A percentile compares a stretch with the other conserved stretches of the same genome.
Evolutionary conservation across 2,797 vertebrate genomes (phyloP).

Genomic region (Chrosomus eos): DNA sequence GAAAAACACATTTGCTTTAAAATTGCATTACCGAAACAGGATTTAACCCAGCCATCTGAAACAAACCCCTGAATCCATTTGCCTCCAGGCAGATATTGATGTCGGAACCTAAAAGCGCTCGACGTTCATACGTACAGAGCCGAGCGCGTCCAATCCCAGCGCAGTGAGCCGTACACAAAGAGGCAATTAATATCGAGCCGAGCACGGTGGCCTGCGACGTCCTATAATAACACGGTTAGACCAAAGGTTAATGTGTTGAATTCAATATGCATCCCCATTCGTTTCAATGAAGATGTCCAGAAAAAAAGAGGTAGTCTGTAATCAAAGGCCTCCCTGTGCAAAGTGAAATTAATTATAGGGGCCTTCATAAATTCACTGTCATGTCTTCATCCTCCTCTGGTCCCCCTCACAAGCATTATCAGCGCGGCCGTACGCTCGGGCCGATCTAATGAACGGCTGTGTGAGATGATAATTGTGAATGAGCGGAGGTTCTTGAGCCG

Average conservation of each 20-base stretch:
- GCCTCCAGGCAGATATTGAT: conserved; percentile 36
- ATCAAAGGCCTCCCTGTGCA: conserved; percentile 72
- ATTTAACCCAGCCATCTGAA: conserved; percentile 34
- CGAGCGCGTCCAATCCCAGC: conserved; percentile 49
- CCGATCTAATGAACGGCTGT: conserved; percentile 77
- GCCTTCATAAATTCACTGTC: conserved; percentile 89
- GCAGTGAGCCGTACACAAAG: conserved; percentile 70
- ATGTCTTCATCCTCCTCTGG: conserved; percentile 83
- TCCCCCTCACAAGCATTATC: conserved; percentile 58
- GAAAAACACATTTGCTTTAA: conserved; percentile 42
- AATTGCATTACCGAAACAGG: conserved; percentile 34
- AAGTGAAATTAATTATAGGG: conserved; percentile 90
- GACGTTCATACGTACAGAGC: conserved; percentile 21
- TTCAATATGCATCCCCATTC: conserved; percentile 84
- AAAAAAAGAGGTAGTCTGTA: conserved; percentile 61
- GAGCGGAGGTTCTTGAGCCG: conserved; percentile 54
- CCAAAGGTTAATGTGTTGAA: conserved; percentile 92
- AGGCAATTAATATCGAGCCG: conserved; percentile 88
- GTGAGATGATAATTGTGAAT: conserved; percentile 81
- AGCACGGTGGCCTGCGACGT: conserved; percentile 72
- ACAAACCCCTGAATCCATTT: conserved; percentile 35
- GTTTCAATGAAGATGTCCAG: conserved; percentile 76
- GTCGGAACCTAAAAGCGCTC: conserved; percentile 30
- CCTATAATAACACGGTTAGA: conserved; percentile 87
- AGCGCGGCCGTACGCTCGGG: conserved; percentile 62